Evolutionary conservation across 2,888 invertebrate species (phyloP).

Genomic region (Buathra laborator): DNA sequence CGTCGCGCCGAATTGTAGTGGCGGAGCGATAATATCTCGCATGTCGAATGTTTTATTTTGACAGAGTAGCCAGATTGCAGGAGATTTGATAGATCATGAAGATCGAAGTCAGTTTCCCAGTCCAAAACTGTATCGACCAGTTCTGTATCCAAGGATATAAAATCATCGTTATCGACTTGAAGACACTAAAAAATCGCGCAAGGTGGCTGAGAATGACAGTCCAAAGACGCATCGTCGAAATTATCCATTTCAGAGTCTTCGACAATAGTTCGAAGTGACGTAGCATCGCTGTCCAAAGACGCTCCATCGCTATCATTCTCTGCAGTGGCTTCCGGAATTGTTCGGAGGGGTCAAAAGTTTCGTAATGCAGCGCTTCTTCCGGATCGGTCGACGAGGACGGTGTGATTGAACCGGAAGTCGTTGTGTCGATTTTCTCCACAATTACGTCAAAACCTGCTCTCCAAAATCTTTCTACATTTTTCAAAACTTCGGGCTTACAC

Average conservation of each 20-base stretch:
- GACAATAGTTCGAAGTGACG: not conserved
- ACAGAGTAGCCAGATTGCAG: conserved; percentile 1
- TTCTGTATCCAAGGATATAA: not conserved
- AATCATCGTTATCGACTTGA: not conserved
- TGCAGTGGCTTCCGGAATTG: not conserved
- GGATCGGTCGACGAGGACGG: not conserved
- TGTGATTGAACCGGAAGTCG: not conserved
- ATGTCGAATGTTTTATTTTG: not conserved
- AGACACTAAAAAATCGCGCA: not conserved
- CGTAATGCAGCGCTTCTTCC: not conserved
- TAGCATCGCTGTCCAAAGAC: not conserved
- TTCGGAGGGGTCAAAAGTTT: not conserved
- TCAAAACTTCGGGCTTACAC: conserved; percentile 1
- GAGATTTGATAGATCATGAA: not conserved
- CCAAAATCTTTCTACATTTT: conserved; percentile 18
- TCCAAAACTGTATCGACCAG: not conserved
- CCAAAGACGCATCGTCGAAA: not conserved
- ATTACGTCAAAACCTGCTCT: conserved; percentile 1
- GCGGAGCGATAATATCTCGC: not conserved
- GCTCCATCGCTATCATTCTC: not conserved
- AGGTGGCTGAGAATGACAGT: not conserved
- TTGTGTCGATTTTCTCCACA: not conserved
- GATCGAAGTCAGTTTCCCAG: not conserved
- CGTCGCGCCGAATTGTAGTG: not conserved
- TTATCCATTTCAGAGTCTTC: not conserved